These are phyloP conservation scores for Microplitis manilae DNA, from an alignment of 2,888 invertebrate genomes.

Conservation along the genomic window DNA sequence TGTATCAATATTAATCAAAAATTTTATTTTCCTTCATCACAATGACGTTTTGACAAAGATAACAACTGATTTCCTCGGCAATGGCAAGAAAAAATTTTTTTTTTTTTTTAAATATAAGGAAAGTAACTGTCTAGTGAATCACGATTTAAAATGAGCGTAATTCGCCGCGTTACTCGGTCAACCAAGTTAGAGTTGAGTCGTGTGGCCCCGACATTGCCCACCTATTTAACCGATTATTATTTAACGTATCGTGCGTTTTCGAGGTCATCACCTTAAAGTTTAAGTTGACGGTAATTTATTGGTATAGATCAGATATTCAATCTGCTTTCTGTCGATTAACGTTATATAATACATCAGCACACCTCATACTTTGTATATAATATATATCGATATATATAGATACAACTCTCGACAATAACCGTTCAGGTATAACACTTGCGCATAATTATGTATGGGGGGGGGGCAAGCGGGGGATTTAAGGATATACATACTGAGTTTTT, in stretches of 20 bases:
- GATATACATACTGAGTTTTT: no score
- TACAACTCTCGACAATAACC: no score
- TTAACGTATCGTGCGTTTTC: background rate
- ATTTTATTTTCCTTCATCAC: constrained; percentile 1
- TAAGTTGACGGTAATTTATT: background rate
- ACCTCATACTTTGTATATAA: constrained; percentile 8
- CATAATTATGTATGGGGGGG: no score
- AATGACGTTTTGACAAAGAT: constrained; percentile 5
- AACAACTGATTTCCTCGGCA: background rate
- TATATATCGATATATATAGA: no score
- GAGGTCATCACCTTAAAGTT: constrained; percentile 31
- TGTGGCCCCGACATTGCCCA: constrained; percentile 18
- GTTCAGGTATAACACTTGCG: no score
- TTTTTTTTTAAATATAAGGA: background rate
- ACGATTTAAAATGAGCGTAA: constrained; percentile 1
- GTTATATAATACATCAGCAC: constrained; percentile 33
- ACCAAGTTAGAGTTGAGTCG: constrained; percentile 7
- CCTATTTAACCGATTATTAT: constrained; percentile 29
- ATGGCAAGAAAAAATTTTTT: background rate
- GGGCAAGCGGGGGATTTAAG: no score
- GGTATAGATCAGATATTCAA: constrained; percentile 27
- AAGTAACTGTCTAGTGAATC: constrained; percentile 22
- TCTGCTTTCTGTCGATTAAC: constrained; percentile 26
- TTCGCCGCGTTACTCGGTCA: constrained; percentile 23
- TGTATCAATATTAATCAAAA: background rate